phyloP scores from a whole-genome alignment of 2,113 vertebrate species.

The Corythornis madagascariensis region DNA sequence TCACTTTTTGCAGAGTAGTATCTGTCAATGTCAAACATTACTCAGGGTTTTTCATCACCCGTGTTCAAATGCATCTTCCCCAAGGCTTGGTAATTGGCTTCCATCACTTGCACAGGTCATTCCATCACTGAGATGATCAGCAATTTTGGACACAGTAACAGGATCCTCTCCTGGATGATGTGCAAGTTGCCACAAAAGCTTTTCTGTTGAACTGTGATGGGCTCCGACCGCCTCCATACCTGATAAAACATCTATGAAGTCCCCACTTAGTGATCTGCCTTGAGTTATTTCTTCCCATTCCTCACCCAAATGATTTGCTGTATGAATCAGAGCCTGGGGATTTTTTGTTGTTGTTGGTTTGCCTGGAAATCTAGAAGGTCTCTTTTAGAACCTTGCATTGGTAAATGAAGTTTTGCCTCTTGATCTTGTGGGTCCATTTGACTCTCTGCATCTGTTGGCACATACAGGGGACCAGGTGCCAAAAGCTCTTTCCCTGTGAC shows the following conservation, averaged over 20 bases:
- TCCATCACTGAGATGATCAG: neutral
- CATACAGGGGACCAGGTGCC: neutral
- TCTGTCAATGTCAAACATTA: neutral
- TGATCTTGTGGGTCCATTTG: neutral
- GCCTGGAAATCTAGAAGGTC: neutral
- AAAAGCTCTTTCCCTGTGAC: neutral
- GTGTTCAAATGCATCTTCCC: neutral
- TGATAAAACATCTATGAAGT: neutral
- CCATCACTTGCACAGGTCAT: neutral
- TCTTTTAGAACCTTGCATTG: neutral
- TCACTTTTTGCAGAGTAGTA: neutral
- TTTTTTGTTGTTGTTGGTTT: neutral
- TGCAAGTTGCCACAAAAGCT: neutral
- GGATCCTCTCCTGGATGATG: neutral
- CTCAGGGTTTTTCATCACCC: neutral
- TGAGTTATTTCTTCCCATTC: neutral
- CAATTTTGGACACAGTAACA: neutral
- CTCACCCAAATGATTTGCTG: neutral
- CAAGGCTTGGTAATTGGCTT: too few species aligned
- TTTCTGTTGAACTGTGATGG: neutral
- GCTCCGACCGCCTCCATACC: accelerated
- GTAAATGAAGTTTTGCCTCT: neutral
- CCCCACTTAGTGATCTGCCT: neutral
- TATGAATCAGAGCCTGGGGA: neutral
- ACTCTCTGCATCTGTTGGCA: neutral